Evolutionary conservation across 2,113 vertebrate species (phyloP).

Genomic region (Platichthys stellatus): DNA sequence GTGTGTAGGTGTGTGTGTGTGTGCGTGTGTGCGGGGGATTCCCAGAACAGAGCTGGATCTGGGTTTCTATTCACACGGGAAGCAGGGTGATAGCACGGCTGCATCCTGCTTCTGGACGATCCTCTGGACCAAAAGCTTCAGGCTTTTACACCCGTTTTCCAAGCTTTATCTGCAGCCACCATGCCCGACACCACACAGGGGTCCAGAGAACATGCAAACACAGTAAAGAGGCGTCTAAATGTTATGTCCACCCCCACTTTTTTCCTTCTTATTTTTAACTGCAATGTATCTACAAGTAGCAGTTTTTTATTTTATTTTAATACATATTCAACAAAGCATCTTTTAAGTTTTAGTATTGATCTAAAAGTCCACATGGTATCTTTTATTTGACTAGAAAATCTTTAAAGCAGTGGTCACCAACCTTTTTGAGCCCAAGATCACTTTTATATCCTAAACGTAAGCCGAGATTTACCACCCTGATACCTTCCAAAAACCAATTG

Average conservation of each 20-base stretch:
- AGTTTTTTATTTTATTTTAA: background rate
- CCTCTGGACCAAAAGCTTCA: slow-evolving; percentile 31
- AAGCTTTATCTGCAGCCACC: slow-evolving; percentile 13
- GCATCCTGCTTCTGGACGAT: slow-evolving; percentile 47
- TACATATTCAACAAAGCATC: too few relatives aligned
- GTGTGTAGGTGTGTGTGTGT: slow-evolving; percentile 16
- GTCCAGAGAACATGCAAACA: slow-evolving; percentile 67
- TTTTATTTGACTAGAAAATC: background rate
- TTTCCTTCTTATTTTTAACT: background rate
- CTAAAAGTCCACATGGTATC: background rate
- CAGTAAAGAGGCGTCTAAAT: background rate
- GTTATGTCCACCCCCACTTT: background rate
- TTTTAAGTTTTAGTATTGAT: background rate
- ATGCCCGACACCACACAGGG: slow-evolving; percentile 11
- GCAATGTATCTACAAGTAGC: background rate
- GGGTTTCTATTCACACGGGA: slow-evolving; percentile 70
- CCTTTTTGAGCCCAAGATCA: too few relatives aligned
- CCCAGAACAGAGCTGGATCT: slow-evolving; percentile 38
- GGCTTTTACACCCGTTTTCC: slow-evolving; percentile 22
- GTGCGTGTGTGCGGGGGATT: slow-evolving; percentile 12
- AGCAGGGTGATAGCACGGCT: slow-evolving; percentile 26
- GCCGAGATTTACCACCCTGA: too few relatives aligned
- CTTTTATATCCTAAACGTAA: too few relatives aligned
- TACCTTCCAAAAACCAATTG: too few relatives aligned
- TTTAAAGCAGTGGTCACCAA: too few relatives aligned